Conservation (phyloP, 2,888 invertebrate species). For the Chirona hameri region DNA sequence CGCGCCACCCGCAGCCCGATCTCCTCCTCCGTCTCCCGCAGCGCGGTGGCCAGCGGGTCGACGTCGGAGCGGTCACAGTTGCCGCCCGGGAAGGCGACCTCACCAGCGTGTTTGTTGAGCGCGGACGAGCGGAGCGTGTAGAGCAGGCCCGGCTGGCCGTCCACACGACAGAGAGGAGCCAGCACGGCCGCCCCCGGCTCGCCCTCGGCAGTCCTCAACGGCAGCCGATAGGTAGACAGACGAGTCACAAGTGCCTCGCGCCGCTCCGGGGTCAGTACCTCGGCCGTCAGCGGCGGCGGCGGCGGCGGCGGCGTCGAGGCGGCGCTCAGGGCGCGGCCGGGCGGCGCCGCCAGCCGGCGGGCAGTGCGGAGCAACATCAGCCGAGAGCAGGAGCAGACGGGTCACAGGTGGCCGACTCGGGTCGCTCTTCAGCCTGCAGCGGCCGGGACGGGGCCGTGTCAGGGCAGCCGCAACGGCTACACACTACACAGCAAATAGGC, state of each 20-base stretch:
- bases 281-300: neutral
- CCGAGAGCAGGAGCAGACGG: too few species aligned
- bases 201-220: neutral
- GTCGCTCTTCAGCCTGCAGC: too few species aligned
- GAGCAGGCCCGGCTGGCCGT: slow-evolving; percentile 66
- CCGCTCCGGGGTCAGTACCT: neutral
- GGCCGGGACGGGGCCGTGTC: too few species aligned
- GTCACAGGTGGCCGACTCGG: too few species aligned
- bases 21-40: slow-evolving; percentile 82
- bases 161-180: slow-evolving; percentile 69
- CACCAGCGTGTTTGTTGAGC: slow-evolving; percentile 66
- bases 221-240: neutral
- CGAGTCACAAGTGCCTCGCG: neutral
- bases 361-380: too few species aligned
- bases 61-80: slow-evolving; percentile 53
- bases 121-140: slow-evolving; percentile 73
- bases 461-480: too few species aligned
- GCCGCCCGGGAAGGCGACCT: slow-evolving; percentile 82
- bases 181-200: slow-evolving; percentile 59
- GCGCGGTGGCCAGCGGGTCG: slow-evolving; percentile 64
- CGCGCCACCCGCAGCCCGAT: slow-evolving; percentile 58
- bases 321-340: neutral
- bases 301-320: neutral
- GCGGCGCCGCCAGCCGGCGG: neutral
- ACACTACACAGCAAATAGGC: too few species aligned